Percentiles rank a stretch among this genome's conserved stretches.
These are phyloP conservation scores for Ophion ventricosus DNA, from an alignment of 2,888 invertebrate species.

Conservation along the genomic window DNA sequence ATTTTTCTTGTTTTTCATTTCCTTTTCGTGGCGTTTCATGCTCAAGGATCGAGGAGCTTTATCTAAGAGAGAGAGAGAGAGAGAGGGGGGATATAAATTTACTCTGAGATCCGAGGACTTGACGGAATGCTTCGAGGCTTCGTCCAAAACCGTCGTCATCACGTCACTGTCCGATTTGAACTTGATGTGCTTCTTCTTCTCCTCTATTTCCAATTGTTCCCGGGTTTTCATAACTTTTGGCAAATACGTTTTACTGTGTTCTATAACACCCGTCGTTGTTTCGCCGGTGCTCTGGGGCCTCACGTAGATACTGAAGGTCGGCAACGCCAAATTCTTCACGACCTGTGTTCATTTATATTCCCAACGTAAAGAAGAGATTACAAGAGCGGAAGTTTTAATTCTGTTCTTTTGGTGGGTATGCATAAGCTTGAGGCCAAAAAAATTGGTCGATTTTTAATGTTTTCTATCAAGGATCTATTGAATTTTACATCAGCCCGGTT, in stretches of 20 bases:
- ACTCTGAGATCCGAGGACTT: constrained; percentile 59
- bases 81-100: background rate
- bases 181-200: constrained; percentile 68
- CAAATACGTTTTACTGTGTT: constrained; percentile 65
- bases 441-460: no score
- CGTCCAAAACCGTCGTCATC: background rate
- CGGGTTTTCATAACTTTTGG: constrained; percentile 58
- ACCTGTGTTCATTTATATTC: constrained; percentile 46
- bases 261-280: constrained; percentile 63
- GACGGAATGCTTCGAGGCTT: background rate
- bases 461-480: constrained; percentile 84
- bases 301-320: constrained; percentile 54
- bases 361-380: no score
- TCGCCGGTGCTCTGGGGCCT: constrained; percentile 61
- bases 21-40: no score
- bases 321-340: constrained; percentile 65
- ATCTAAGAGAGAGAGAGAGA: no score
- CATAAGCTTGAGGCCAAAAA: no score
- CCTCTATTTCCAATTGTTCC: constrained; percentile 55
- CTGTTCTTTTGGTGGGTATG: no score
- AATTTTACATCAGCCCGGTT: constrained; percentile 87
- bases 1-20: background rate
- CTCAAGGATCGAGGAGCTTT: no score
- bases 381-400: no score
- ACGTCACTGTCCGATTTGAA: constrained; percentile 24